A percentile compares a stretch with the other conserved stretches of the same genome.
Evolutionary conservation across 2,888 invertebrate genomes (phyloP).

Genomic region (Brachyptera putata): DNA sequence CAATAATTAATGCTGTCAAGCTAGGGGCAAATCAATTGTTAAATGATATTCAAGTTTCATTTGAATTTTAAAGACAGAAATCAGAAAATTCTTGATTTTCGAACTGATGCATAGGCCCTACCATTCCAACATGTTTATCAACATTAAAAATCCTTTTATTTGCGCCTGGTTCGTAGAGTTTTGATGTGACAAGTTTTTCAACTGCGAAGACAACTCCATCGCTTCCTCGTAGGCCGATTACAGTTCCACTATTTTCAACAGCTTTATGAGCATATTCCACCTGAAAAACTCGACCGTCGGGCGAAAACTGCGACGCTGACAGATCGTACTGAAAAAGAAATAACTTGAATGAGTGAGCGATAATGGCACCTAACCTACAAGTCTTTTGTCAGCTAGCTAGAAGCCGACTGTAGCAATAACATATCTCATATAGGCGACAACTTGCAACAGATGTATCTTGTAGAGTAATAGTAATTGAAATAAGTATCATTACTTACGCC

Average conservation of each 20-base stretch:
- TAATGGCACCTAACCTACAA: constrained; percentile 7
- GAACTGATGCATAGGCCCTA: too few species aligned
- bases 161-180: constrained; percentile 87
- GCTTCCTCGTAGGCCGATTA: constrained; percentile 89
- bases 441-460: constrained; percentile 1
- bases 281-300: constrained; percentile 98
- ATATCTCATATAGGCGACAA: constrained; percentile 7
- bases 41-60: too few species aligned
- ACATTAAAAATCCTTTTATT: constrained; percentile 89
- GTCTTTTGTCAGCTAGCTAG: too few species aligned
- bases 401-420: background rate
- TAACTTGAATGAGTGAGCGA: background rate
- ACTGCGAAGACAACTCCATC: constrained; percentile 97
- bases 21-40: too few species aligned
- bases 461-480: constrained; percentile 12
- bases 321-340: constrained; percentile 82
- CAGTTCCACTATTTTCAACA: constrained; percentile 96
- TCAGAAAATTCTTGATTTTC: too few species aligned
- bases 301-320: constrained; percentile 99
- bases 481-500: constrained; percentile 64
- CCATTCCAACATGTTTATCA: constrained; percentile 93
- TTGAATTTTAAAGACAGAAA: too few species aligned
- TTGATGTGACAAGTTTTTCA: constrained; percentile 92
- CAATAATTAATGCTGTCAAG: too few species aligned
- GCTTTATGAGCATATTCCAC: constrained; percentile 99